Evolutionary conservation across 2,797 vertebrate species (phyloP).

Genomic region (Chromis chromis): DNA sequence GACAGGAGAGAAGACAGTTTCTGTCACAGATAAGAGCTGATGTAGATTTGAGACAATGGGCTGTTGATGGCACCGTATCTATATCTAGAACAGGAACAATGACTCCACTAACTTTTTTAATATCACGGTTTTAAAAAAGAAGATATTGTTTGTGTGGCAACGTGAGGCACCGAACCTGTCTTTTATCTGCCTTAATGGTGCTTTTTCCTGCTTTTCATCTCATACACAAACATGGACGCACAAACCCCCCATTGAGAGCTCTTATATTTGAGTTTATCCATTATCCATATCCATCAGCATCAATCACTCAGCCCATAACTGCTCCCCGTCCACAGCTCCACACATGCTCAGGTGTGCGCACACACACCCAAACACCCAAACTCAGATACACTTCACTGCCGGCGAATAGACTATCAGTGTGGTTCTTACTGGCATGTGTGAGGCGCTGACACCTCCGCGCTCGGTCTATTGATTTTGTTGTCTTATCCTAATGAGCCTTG

Average conservation of each 20-base stretch:
- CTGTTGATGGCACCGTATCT: slow-evolving; percentile 52
- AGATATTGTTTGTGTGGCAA: slow-evolving; percentile 43
- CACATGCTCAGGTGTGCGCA: slow-evolving; percentile 19
- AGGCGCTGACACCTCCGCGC: slow-evolving; percentile 67
- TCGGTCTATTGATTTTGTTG: slow-evolving; percentile 80
- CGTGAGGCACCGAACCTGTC: slow-evolving; percentile 14
- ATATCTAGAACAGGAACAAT: slow-evolving; percentile 51
- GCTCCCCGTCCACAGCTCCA: slow-evolving; percentile 39
- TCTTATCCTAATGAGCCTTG: slow-evolving; percentile 79
- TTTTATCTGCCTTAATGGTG: slow-evolving; percentile 3
- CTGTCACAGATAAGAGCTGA: slow-evolving; percentile 67
- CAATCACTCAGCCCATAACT: slow-evolving; percentile 66
- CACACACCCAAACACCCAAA: slow-evolving; percentile 35
- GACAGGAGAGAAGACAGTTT: slow-evolving; percentile 43
- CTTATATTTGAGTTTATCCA: slow-evolving; percentile 74
- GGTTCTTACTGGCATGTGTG: slow-evolving; percentile 67
- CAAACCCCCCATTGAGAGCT: slow-evolving; percentile 33
- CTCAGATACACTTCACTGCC: slow-evolving; percentile 52
- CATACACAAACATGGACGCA: slow-evolving; percentile 22
- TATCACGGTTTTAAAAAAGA: slow-evolving; percentile 43
- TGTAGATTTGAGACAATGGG: slow-evolving; percentile 59
- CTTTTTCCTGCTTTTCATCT: slow-evolving; percentile 23
- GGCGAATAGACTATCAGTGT: slow-evolving; percentile 58
- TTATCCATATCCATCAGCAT: slow-evolving; percentile 77
- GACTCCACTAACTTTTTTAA: slow-evolving; percentile 64